phyloP scores from a whole-genome alignment of 2,888 invertebrate species.

The Chouioia cunea region DNA sequence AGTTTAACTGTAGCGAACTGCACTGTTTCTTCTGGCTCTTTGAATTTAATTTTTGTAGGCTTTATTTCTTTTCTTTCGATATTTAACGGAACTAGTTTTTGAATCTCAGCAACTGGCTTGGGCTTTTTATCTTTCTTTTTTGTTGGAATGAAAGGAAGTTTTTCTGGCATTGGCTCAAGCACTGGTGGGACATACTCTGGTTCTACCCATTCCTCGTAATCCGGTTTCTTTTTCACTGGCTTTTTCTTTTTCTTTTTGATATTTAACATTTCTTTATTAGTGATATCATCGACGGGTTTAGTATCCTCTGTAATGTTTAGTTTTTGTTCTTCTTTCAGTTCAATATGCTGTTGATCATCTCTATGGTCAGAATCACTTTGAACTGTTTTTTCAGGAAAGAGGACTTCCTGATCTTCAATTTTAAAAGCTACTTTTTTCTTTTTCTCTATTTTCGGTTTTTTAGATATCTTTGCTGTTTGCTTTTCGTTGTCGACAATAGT shows the following conservation, averaged over 20 bases:
- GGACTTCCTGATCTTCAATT: constrained; percentile 51
- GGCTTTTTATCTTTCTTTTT: constrained; percentile 61
- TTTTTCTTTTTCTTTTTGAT: constrained; percentile 52
- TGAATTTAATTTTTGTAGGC: constrained; percentile 74
- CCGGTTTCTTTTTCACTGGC: constrained; percentile 52
- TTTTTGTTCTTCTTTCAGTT: too few relatives aligned
- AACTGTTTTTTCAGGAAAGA: constrained; percentile 52
- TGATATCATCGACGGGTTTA: constrained; percentile 1
- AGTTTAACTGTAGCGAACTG: constrained; percentile 78
- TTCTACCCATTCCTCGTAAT: constrained; percentile 62
- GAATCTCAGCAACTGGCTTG: constrained; percentile 50
- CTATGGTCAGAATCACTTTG: constrained; percentile 50
- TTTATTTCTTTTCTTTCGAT: constrained; percentile 75
- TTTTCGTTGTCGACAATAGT: constrained; percentile 52
- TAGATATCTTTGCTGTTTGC: constrained; percentile 54
- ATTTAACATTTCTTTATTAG: constrained; percentile 51
- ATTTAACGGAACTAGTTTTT: constrained; percentile 69
- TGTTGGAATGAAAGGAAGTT: constrained; percentile 61
- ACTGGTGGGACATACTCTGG: constrained; percentile 65
- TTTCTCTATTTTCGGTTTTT: constrained; percentile 52
- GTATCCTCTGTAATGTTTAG: constrained; percentile 14
- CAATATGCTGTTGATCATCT: too few relatives aligned
- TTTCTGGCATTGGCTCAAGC: constrained; percentile 67
- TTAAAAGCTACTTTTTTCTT: constrained; percentile 50
- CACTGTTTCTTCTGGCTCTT: constrained; percentile 72